Evolutionary conservation across 2,888 invertebrate species (phyloP).

Genomic region (Nomada ruficornis): DNA sequence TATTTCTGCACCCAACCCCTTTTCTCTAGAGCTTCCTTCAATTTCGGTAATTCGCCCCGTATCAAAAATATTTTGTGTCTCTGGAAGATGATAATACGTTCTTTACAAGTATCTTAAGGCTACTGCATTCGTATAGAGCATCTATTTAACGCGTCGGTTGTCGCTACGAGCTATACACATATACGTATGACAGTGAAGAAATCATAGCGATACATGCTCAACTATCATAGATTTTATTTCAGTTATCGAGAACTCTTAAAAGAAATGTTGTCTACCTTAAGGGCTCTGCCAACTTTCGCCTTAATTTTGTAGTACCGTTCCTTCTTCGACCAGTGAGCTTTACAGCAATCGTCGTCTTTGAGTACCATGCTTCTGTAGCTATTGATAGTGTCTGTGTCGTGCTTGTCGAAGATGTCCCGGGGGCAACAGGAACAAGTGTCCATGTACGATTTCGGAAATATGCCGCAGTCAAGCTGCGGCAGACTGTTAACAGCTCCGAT

Average conservation of each 20-base stretch:
- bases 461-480: conserved; percentile 66
- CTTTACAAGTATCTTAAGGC: background rate
- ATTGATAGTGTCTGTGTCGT: conserved; percentile 47
- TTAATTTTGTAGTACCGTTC: conserved; percentile 73
- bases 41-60: conserved; percentile 79
- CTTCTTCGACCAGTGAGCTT: conserved; percentile 62
- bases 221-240: background rate
- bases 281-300: conserved; percentile 73
- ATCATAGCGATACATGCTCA: no score
- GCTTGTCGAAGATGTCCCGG: conserved; percentile 50
- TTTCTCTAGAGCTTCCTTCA: conserved; percentile 76
- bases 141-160: background rate
- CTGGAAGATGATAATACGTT: conserved; percentile 55
- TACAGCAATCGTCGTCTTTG: conserved; percentile 58
- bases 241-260: background rate
- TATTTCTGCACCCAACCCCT: conserved; percentile 82
- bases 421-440: conserved; percentile 68
- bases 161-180: background rate
- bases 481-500: conserved; percentile 57
- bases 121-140: background rate
- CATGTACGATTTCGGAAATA: conserved; percentile 62
- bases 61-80: conserved; percentile 79
- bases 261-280: conserved; percentile 66
- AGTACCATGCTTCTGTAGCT: conserved; percentile 49
- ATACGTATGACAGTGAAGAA: no score